Evolutionary conservation across 2,888 invertebrate species (phyloP).

Genomic region (Gymnosoma rotundatum): DNA sequence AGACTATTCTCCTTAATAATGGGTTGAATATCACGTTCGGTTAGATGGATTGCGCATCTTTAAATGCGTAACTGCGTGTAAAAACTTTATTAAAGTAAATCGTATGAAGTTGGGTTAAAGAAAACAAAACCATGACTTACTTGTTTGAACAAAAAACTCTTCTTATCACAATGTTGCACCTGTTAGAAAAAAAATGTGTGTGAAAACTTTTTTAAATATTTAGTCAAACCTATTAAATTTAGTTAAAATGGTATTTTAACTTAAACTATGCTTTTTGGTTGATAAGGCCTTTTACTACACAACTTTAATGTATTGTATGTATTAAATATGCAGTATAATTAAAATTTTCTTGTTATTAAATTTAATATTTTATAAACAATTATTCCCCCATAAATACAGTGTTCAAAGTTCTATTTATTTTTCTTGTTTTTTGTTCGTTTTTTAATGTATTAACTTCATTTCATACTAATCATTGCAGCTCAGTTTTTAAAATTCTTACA

Average conservation of each 20-base stretch:
- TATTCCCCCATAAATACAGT: slow-evolving; percentile 27
- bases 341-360: slow-evolving; percentile 23
- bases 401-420: slow-evolving; percentile 45
- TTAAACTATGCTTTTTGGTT: background rate
- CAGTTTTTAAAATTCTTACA: slow-evolving; percentile 14
- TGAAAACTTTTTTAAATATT: background rate
- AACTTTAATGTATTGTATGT: background rate
- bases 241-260: background rate
- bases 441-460: slow-evolving; percentile 41
- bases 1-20: background rate
- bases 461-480: slow-evolving; percentile 47
- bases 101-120: slow-evolving; percentile 59
- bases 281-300: background rate
- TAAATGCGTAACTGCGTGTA: slow-evolving; percentile 52
- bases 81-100: slow-evolving; percentile 50
- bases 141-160: slow-evolving; percentile 1
- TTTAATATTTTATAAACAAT: slow-evolving; percentile 53
- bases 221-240: background rate
- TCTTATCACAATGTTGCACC: slow-evolving; percentile 51
- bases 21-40: background rate
- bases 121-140: slow-evolving; percentile 21
- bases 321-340: background rate
- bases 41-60: slow-evolving; percentile 37
- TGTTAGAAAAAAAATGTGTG: slow-evolving; percentile 15
- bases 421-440: slow-evolving; percentile 14